Conservation (phyloP, 2,113 vertebrate species). For the Leucoraja erinaceus region DNA sequence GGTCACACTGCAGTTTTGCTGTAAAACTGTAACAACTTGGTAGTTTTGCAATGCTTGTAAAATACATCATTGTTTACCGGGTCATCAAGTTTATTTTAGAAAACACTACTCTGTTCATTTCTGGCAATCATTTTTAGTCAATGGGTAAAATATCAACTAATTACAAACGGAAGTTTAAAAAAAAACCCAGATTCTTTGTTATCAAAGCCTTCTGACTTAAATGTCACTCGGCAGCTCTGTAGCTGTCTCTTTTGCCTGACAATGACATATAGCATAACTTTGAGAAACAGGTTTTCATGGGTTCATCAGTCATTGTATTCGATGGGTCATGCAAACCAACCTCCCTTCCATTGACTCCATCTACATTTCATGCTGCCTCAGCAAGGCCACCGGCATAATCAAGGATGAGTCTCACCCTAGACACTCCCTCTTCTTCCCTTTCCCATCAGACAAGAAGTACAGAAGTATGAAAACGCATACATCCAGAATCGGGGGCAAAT, state of each 20-base stretch:
- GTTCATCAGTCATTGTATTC: neutral
- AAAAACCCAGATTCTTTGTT: neutral
- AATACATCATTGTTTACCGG: conserved; percentile 21
- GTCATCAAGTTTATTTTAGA: conserved; percentile 9
- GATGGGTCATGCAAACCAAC: no score
- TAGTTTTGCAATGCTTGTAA: conserved; percentile 26
- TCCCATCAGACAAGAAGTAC: no score
- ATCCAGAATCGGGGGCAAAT: no score
- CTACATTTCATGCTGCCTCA: no score
- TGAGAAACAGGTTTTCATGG: neutral
- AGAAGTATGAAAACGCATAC: no score
- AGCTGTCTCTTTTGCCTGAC: neutral
- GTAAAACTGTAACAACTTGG: conserved; percentile 18
- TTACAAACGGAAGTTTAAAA: neutral
- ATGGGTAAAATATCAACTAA: neutral
- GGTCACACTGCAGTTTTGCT: conserved; percentile 19
- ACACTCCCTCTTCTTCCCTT: no score
- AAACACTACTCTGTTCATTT: neutral
- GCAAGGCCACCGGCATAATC: no score
- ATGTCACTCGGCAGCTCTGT: neutral
- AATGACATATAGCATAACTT: neutral
- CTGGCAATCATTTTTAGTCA: neutral
- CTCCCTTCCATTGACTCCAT: no score
- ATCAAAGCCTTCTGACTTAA: neutral
- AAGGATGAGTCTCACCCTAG: no score